Evolutionary conservation across 2,888 invertebrate genomes (phyloP), one percentile per base, ranked within the genome.

Genomic region (Synergus japonicus): DNA sequence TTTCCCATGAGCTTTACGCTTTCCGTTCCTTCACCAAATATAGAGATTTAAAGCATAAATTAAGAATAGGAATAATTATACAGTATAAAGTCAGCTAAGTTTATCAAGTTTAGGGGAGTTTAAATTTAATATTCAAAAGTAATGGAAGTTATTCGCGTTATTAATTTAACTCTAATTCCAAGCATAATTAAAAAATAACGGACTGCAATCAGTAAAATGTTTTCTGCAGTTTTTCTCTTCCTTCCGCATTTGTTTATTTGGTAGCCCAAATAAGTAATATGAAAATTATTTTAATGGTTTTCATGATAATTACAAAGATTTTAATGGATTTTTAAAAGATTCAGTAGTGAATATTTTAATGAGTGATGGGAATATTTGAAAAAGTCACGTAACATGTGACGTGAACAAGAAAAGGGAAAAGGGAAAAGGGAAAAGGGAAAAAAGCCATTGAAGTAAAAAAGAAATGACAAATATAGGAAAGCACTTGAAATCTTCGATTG

Each of bases 1-100:
- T 79, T 58, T 77, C 63, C 54, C 69, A 60, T 77, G 82, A 82
- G 78, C 82, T 80, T 78, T 82, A 29, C 37, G 10, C 37, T n/a
- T n/a, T 54, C 29, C 37, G 54, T 54, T 73, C 15, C 37, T 37
- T 54, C 3, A n/a, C n/a, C 7, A 54, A n/a, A n/a, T 54, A 54
- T 54, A 54, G 3, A 9, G 8, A 5, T 22, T 12, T 22, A 22
- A 22, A 60, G 12, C 22, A 60, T 60, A 22, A 12, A 12, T 22
- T 22, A 22, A n/a, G 54, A n/a, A n/a, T 54, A n/a, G 8, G 54
- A 9, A 54, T 54, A 54, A n/a, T 54, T 29, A 29, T 29, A 29
- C 54, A 9, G 54, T 9, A 8, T 5, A 54, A 3, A 9, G n/a
- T n/a, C 2, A 3, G 54, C 54, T 9, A 29, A 29, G 29, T 29